A percentile compares a stretch with the other conserved stretches of the same genome.
Evolutionary conservation across 2,113 vertebrate species (phyloP).

Genomic region (Mastomys natalensis): DNA sequence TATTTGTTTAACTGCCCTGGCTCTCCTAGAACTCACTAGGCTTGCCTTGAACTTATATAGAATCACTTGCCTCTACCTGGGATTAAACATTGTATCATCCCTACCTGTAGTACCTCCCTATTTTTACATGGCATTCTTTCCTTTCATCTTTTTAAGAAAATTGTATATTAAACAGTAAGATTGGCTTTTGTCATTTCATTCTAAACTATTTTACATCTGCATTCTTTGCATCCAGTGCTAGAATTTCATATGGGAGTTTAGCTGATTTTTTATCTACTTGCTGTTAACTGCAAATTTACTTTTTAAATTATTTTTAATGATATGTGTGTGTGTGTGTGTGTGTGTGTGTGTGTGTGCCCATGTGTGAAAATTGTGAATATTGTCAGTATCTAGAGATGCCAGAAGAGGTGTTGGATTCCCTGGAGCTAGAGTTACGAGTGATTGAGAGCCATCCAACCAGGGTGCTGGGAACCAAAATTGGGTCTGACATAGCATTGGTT

Average conservation of each 20-base stretch:
- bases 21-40: background rate
- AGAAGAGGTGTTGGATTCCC: background rate
- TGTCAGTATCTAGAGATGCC: background rate
- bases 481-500: too few species aligned
- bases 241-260: too few species aligned
- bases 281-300: background rate
- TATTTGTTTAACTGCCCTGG: background rate
- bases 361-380: background rate
- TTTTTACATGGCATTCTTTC: background rate
- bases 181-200: background rate
- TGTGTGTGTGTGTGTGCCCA: too few species aligned
- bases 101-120: background rate
- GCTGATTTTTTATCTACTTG: too few species aligned
- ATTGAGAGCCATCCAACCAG: background rate
- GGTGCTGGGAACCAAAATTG: background rate
- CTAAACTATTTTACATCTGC: background rate
- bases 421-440: background rate
- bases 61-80: background rate
- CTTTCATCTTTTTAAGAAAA: background rate
- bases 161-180: background rate
- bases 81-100: background rate
- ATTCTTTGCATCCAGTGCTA: background rate
- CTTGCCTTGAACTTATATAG: background rate
- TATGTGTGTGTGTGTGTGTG: background rate
- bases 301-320: background rate